phyloP scores from a whole-genome alignment of 2,888 invertebrate species.

The Gryllus longicercus region DNA sequence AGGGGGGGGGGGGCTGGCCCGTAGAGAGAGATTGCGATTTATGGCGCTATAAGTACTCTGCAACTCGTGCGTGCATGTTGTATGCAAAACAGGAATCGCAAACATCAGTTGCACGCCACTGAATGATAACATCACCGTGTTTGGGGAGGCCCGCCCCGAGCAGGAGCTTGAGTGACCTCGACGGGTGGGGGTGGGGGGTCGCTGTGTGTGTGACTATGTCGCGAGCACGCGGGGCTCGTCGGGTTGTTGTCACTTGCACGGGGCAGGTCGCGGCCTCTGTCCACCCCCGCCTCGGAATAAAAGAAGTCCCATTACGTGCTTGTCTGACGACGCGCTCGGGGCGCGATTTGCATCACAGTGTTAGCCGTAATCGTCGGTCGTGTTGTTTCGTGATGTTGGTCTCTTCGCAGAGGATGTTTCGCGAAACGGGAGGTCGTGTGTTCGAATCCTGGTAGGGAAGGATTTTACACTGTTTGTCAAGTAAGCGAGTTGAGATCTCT shows the following conservation, averaged over 20 bases:
- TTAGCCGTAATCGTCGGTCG: too few relatives aligned
- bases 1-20: neutral
- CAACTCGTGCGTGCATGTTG: neutral
- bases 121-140: constrained; percentile 5
- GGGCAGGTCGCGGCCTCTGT: neutral
- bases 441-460: too few relatives aligned
- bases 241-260: neutral
- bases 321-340: too few relatives aligned
- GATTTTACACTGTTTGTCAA: too few relatives aligned
- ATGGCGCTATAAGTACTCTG: neutral
- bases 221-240: neutral
- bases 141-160: neutral
- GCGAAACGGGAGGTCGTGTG: too few relatives aligned
- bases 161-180: too few relatives aligned
- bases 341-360: too few relatives aligned
- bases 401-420: too few relatives aligned
- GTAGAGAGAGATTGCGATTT: neutral
- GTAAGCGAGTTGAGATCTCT: too few relatives aligned
- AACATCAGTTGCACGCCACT: constrained; percentile 5
- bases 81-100: constrained; percentile 17
- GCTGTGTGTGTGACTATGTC: neutral
- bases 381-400: too few relatives aligned
- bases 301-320: neutral
- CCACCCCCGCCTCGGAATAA: neutral
- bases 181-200: too few relatives aligned